phyloP scores from a whole-genome alignment of 2,113 vertebrate genomes.

The Embiotoca jacksoni region DNA sequence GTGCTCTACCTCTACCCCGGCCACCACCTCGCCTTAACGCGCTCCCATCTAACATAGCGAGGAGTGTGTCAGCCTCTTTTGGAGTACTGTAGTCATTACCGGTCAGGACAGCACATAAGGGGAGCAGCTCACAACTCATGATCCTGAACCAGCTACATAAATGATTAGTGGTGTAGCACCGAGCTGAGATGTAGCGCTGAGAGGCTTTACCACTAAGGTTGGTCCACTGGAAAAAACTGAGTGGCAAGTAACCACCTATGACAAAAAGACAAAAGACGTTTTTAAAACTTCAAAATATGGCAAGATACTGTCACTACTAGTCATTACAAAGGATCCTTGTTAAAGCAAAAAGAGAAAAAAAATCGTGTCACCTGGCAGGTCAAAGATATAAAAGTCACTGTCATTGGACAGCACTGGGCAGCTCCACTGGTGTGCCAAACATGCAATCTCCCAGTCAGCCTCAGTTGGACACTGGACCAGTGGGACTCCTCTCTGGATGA shows the following conservation, averaged over 20 bases:
- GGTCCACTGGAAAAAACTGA: conserved; percentile 90
- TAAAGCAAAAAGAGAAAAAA: background rate
- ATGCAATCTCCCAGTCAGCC: conserved; percentile 93
- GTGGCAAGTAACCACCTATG: conserved; percentile 88
- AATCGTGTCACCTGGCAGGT: conserved; percentile 81
- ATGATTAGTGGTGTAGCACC: conserved; percentile 80
- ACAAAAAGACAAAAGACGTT: conserved; percentile 10
- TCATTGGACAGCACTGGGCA: conserved; percentile 93
- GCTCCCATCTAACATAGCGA: conserved; percentile 68
- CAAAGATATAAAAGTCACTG: conserved; percentile 96
- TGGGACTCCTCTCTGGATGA: conserved; percentile 83
- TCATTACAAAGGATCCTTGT: conserved; percentile 3
- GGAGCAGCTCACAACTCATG: conserved; percentile 85
- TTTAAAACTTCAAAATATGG: background rate
- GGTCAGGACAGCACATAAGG: conserved; percentile 89
- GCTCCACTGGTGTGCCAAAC: conserved; percentile 91
- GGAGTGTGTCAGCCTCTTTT: conserved; percentile 79
- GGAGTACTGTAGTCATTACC: conserved; percentile 89
- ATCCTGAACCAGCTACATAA: conserved; percentile 87
- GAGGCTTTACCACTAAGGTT: conserved; percentile 70
- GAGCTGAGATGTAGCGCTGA: conserved; percentile 85
- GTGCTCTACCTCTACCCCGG: conserved; percentile 69
- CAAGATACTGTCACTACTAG: background rate
- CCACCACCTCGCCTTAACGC: conserved; percentile 36
- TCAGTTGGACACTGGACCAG: conserved; percentile 92